phyloP scores from a whole-genome alignment of 2,888 invertebrate species.

The Lasioglossum vierecki region DNA sequence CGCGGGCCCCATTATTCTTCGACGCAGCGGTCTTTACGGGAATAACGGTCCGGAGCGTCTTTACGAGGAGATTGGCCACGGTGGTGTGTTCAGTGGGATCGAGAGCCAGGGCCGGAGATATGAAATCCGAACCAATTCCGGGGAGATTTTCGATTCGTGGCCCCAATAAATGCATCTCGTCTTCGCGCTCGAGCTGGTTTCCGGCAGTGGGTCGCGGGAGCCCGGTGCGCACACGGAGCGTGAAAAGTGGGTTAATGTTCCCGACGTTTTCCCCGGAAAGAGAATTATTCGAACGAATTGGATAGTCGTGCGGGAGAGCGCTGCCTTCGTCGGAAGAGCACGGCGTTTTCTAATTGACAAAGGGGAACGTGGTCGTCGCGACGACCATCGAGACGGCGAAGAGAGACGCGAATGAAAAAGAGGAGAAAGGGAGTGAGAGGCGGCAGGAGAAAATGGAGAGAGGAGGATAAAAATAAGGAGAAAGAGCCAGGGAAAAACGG shows the following conservation, averaged over 20 bases:
- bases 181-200: slow-evolving; percentile 36
- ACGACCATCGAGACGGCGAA: neutral
- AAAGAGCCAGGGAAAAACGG: slow-evolving; percentile 8
- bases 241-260: slow-evolving; percentile 49
- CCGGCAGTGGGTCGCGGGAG: slow-evolving; percentile 40
- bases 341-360: slow-evolving; percentile 37
- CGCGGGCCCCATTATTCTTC: slow-evolving; percentile 64
- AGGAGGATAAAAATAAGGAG: neutral
- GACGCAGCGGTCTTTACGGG: slow-evolving; percentile 53
- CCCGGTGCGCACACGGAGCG: neutral
- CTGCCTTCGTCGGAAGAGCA: neutral
- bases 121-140: slow-evolving; percentile 62
- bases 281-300: slow-evolving; percentile 33
- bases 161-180: slow-evolving; percentile 59
- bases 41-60: slow-evolving; percentile 55
- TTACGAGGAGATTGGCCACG: slow-evolving; percentile 65
- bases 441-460: neutral
- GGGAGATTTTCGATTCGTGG: slow-evolving; percentile 57
- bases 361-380: neutral
- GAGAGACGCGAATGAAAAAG: neutral
- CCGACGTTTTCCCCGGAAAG: slow-evolving; percentile 26
- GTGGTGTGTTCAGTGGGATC: slow-evolving; percentile 42
- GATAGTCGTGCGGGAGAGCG: slow-evolving; percentile 6
- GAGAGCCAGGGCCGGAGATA: slow-evolving; percentile 53
- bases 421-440: neutral